phyloP scores from a whole-genome alignment of 2,113 vertebrate genomes.

The Chloebia gouldiae region DNA sequence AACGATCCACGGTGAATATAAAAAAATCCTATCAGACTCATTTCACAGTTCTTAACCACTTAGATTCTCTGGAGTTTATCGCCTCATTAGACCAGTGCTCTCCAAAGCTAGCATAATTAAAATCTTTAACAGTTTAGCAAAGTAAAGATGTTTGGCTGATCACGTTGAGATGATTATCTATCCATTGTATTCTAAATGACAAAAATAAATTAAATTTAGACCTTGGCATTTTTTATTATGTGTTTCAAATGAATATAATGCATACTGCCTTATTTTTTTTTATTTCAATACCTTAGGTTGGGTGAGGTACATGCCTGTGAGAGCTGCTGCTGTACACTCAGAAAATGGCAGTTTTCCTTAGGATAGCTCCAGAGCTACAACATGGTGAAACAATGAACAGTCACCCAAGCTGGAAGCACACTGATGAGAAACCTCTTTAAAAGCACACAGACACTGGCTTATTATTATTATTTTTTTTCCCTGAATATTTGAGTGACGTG shows the following conservation, averaged over 20 bases:
- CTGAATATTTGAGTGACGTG: background rate
- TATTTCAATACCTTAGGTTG: slow-evolving; percentile 61
- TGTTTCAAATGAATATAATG: slow-evolving; percentile 84
- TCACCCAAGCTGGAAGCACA: background rate
- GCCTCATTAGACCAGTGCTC: slow-evolving; percentile 99
- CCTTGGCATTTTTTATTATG: slow-evolving; percentile 84
- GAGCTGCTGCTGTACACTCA: slow-evolving; percentile 27
- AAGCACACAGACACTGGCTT: background rate
- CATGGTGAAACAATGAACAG: slow-evolving; percentile 29
- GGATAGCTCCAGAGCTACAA: background rate
- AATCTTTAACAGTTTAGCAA: slow-evolving; percentile 99
- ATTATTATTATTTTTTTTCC: background rate
- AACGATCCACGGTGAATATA: slow-evolving; percentile 99
- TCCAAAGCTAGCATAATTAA: slow-evolving; percentile 99
- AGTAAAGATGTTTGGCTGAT: slow-evolving; percentile 99
- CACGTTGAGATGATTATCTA: slow-evolving; percentile 98
- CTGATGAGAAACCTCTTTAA: background rate
- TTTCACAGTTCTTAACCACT: slow-evolving; percentile 99
- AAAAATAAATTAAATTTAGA: slow-evolving; percentile 99
- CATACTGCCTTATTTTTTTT: slow-evolving; percentile 45
- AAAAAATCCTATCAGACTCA: slow-evolving; percentile 99
- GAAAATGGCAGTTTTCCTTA: slow-evolving; percentile 69
- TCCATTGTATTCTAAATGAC: slow-evolving; percentile 97
- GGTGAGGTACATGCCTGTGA: slow-evolving; percentile 61
- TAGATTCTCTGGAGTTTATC: slow-evolving; percentile 94